Percentiles rank a stretch among this genome's conserved stretches.
These are phyloP conservation scores for Aegotheles bennettii DNA, from an alignment of 2,113 vertebrate genomes.

Conservation along the genomic window DNA sequence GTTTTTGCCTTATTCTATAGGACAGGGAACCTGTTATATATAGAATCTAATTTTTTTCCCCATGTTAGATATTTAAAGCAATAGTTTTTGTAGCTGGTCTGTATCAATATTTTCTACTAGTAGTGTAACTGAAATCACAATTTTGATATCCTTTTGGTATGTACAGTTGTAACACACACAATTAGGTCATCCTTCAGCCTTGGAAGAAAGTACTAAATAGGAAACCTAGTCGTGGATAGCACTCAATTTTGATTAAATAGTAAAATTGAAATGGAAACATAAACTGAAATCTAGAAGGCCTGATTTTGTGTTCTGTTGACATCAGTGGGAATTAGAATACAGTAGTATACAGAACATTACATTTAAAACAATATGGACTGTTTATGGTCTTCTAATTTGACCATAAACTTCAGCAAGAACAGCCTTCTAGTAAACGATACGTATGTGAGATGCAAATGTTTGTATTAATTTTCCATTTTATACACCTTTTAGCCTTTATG, in stretches of 20 bases:
- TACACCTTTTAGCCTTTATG: background rate
- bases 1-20: background rate
- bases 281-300: background rate
- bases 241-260: background rate
- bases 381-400: background rate
- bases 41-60: no score
- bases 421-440: background rate
- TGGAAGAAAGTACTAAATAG: background rate
- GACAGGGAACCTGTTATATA: rapidly evolving
- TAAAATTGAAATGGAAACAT: background rate
- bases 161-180: background rate
- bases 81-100: background rate
- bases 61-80: background rate
- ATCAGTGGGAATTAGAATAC: background rate
- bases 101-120: background rate
- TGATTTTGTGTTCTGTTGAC: background rate
- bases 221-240: background rate
- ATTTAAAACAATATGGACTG: constrained; percentile 2
- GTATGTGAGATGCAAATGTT: background rate
- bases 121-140: background rate
- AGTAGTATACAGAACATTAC: background rate
- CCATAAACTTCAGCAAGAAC: background rate
- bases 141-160: background rate
- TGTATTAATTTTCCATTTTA: constrained; percentile 14
- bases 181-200: background rate